Conservation (phyloP, 2,797 vertebrate genomes). For the Mareca penelope region DNA sequence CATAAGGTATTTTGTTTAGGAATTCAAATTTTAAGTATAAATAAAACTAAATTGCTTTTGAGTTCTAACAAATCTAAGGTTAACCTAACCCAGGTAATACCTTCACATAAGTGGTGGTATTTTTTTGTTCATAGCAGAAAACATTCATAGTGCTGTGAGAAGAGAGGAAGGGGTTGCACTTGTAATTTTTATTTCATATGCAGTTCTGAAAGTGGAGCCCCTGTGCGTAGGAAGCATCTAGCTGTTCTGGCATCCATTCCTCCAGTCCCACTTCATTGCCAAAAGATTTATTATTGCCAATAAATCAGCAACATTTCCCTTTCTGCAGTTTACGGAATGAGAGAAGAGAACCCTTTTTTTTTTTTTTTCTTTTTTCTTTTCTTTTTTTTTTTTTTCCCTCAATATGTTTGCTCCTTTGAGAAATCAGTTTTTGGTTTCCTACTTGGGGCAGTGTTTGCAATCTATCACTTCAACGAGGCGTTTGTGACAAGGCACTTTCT, state of each 20-base stretch:
- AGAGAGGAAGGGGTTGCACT: not conserved
- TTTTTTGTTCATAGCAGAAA: not conserved
- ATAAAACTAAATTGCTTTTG: not conserved
- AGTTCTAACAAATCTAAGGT: not conserved
- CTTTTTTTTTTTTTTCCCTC: not conserved
- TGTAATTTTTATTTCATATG: not conserved
- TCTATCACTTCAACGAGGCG: not conserved
- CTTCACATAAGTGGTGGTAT: not conserved
- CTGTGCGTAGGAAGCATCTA: not conserved
- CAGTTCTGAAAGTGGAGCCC: not conserved
- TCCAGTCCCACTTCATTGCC: not conserved
- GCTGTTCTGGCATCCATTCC: not conserved
- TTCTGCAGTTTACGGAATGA: not conserved
- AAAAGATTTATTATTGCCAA: not conserved
- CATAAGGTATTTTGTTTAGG: not conserved
- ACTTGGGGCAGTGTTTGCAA: not conserved
- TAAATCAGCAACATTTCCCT: not conserved
- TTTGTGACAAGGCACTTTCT: not conserved
- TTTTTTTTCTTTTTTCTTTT: not conserved
- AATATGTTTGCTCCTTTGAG: slow-evolving; percentile 5
- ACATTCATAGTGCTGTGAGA: not conserved
- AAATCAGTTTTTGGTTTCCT: slow-evolving; percentile 37
- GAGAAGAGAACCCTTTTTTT: slow-evolving; percentile 1
- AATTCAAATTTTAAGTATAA: not conserved
- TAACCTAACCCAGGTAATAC: not conserved